Evolutionary conservation across 2,113 vertebrate species (phyloP), one percentile per base, ranked within the genome.

Genomic region (Apodemus speciosus): DNA sequence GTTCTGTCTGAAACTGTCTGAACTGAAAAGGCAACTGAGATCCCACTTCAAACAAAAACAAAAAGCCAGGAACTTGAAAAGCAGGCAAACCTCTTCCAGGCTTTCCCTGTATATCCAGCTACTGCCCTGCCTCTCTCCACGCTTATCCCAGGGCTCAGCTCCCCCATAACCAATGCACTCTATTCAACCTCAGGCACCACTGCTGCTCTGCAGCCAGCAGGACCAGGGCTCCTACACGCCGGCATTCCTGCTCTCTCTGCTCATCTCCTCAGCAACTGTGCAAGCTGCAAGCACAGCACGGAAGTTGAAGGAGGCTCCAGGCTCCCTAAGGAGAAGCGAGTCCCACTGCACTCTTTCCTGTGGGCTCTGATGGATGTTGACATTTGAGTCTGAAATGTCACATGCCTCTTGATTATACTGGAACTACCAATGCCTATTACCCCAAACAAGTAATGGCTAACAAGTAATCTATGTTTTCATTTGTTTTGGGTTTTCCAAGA

Each of bases 21-120:
- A n/a, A n/a, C n/a, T n/a, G 10, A 32, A 60, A 79, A 58, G 75
- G 49, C 43, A 76, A 27, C 73, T 76, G 46, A 76, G 27, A 75
- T 16, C 27, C 25, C 58, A 60, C 58, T 60, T 60, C 23, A 23
- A 20, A 60, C 23, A 60, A 60, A 8, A 46, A 46, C 43, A 46
- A 46, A 46, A 46, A 46, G 43, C 43, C 4, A 73, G 49, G 7
- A 94, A 94, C 35, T 86, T 56, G 56, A 58, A 68, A 94, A 77
- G 93, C 30, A 30, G 66, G 13, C 88, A 85, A 80, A 94, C 95
- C 43, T 79, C 62, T 73, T 53, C 68, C 69, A 35, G 86, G 90
- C 58, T 85, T 91, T 23, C 60, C 76, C 89, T 76, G 9, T 86
- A 76, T 76, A 72, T 86, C 62, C 46, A 91, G 56, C 11, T 30